These are phyloP conservation scores for Microtus agrestis DNA, from an alignment of 2,797 vertebrate genomes.

Conservation along the genomic window DNA sequence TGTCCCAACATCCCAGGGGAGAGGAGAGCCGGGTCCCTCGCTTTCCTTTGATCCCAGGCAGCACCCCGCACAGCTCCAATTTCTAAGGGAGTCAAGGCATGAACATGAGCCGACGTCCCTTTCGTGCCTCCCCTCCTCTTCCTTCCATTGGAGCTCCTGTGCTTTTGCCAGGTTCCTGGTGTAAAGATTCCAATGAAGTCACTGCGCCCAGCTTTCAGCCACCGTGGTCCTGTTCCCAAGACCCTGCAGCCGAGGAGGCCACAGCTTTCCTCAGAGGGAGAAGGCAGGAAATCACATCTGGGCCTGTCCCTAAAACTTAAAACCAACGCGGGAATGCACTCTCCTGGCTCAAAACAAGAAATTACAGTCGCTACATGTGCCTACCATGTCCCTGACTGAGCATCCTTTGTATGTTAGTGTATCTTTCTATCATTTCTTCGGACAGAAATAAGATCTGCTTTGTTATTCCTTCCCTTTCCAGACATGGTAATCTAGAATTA, in stretches of 20 bases:
- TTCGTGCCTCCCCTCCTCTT: not conserved
- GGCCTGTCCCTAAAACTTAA: not conserved
- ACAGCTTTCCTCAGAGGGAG: not conserved
- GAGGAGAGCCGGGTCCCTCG: not conserved
- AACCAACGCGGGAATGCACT: not conserved
- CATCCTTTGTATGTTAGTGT: not conserved
- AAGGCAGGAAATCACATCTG: not conserved
- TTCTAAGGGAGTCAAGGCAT: conserved; percentile 60
- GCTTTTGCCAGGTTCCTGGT: not conserved
- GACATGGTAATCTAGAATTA: not conserved
- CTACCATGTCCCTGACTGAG: not conserved
- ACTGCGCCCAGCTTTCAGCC: not conserved
- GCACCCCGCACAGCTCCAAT: conserved; percentile 35
- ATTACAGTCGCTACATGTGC: not conserved
- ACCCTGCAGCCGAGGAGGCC: not conserved
- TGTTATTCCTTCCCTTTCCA: not conserved
- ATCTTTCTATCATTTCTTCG: not conserved
- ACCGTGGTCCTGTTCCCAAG: not conserved
- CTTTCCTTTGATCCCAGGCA: conserved; percentile 33
- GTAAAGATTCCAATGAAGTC: not conserved
- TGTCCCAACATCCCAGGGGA: not conserved
- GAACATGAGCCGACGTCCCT: not conserved
- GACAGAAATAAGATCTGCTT: not conserved
- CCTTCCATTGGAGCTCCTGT: not conserved
- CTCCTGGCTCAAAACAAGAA: not conserved